These are phyloP conservation scores for Anoplius nigerrimus DNA, from an alignment of 2,888 invertebrate genomes.

Conservation along the genomic window DNA sequence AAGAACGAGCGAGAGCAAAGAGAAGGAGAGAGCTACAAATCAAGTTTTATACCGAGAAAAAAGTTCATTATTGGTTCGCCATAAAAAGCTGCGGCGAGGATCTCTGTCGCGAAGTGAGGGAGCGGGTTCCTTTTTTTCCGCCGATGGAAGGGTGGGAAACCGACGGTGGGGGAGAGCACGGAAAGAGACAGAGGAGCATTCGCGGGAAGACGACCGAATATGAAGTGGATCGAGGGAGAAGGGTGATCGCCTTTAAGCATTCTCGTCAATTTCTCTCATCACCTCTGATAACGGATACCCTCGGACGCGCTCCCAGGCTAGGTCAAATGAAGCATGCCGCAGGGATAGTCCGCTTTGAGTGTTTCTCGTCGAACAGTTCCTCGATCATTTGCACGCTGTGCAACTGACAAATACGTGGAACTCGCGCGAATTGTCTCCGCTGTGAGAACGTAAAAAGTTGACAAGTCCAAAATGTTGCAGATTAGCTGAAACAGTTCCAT, in stretches of 20 bases:
- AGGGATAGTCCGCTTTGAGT: not conserved
- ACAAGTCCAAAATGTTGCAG: too few relatives aligned
- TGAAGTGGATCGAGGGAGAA: constrained; percentile 32
- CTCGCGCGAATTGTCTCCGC: too few relatives aligned
- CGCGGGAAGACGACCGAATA: constrained; percentile 38
- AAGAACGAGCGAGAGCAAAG: constrained; percentile 31
- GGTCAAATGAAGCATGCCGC: constrained; percentile 12
- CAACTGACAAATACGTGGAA: too few relatives aligned
- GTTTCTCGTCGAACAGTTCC: too few relatives aligned
- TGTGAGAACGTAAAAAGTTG: too few relatives aligned
- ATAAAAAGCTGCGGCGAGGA: constrained; percentile 65
- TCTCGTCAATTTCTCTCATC: constrained; percentile 60
- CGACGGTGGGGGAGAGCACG: not conserved
- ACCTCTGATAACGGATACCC: constrained; percentile 53
- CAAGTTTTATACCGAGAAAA: constrained; percentile 72
- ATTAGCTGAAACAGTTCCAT: too few relatives aligned
- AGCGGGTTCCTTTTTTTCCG: constrained; percentile 11
- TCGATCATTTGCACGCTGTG: too few relatives aligned
- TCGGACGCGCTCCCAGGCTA: constrained; percentile 14
- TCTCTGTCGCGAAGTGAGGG: constrained; percentile 46
- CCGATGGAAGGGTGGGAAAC: not conserved
- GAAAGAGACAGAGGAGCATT: constrained; percentile 30
- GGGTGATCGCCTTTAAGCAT: constrained; percentile 40
- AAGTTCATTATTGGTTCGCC: constrained; percentile 74
- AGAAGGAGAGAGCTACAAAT: constrained; percentile 68